Base-by-base conservation (phyloP, 30 jellyfish, hydroid and myxozoan genomes). In the Nemopilema nomurai region DNA sequence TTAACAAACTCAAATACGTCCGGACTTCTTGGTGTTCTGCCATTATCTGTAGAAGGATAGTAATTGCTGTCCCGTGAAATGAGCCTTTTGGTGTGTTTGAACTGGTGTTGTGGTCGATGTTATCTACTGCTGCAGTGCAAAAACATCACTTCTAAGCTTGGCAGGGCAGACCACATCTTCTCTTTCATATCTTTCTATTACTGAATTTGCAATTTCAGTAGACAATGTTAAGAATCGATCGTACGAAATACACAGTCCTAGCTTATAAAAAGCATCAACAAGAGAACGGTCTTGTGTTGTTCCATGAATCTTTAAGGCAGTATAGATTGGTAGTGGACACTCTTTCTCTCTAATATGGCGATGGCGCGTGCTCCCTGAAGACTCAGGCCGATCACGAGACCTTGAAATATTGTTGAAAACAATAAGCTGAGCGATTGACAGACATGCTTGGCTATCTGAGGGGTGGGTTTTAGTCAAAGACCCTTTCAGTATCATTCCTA, bases 111-210 rank as follows among this genome's bases (percentile, higher is more conserved):
- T 79, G 88, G 53, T 79, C 96, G 49, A 80, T 69, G 29, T 87
- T 87, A 64, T 87, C 92, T 0, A 71, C 72, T 0, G 96, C 96
- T n/a, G 92, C 81, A 1, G 88, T 79, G 92, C 79, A 28, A 79
- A 87, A n/a, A 87, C 3, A 8, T 66, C 76, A 13, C 25, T 17
- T 24, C 57, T 25, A 25, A 87, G 68, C 1, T 62, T 18, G 21
- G 79, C 65, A 1, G 96, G 96, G 49, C 96, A 87, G 4, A 87
- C 95, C 1, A 74, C 64, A 1, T 49, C 85, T 29, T 76, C 50
- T 22, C 9, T 19, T 13, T 31, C 79, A 50, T 76, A 62, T 18
- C 24, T 74, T 70, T 70, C 80, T 19, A 70, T 22, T 3, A 70
- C 80, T 1, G 17, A 1, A 6, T 70, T 70, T 24, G 80, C 68